phyloP scores from a whole-genome alignment of 2,888 invertebrate species.

The Thymelicus acteon region DNA sequence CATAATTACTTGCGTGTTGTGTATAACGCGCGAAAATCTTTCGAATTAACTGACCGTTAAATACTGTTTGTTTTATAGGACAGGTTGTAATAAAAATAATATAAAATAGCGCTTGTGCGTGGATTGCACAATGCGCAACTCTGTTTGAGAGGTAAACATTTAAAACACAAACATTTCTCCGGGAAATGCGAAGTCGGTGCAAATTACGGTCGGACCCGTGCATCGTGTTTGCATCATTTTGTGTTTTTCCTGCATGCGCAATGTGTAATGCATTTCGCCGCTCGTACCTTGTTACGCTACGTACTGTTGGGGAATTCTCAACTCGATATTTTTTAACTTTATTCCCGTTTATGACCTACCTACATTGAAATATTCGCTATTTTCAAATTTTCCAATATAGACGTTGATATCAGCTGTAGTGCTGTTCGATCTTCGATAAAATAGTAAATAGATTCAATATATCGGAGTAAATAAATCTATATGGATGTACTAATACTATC shows the following conservation, averaged over 20 bases:
- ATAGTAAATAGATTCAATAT: background rate
- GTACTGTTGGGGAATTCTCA: background rate
- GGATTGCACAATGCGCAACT: constrained; percentile 9
- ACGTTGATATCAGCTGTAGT: background rate
- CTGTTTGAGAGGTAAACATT: constrained; percentile 29
- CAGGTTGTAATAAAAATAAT: background rate
- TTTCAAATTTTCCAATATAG: background rate
- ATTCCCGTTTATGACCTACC: background rate
- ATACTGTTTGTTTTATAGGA: background rate
- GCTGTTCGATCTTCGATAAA: background rate
- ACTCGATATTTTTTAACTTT: background rate
- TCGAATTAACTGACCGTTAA: no score
- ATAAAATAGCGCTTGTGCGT: background rate
- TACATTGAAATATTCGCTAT: background rate
- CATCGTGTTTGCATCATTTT: constrained; percentile 21
- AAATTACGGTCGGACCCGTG: constrained; percentile 11
- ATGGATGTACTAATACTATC: no score
- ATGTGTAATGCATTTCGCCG: background rate
- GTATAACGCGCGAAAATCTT: no score
- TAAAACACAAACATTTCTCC: constrained; percentile 28
- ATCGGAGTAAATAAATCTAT: no score
- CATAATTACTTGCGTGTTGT: no score
- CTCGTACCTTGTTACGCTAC: background rate
- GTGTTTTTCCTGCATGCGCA: constrained; percentile 7
- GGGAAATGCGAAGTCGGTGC: constrained; percentile 25